Conservation (phyloP, 2,113 vertebrate genomes). For the Engystomops pustulosus region DNA sequence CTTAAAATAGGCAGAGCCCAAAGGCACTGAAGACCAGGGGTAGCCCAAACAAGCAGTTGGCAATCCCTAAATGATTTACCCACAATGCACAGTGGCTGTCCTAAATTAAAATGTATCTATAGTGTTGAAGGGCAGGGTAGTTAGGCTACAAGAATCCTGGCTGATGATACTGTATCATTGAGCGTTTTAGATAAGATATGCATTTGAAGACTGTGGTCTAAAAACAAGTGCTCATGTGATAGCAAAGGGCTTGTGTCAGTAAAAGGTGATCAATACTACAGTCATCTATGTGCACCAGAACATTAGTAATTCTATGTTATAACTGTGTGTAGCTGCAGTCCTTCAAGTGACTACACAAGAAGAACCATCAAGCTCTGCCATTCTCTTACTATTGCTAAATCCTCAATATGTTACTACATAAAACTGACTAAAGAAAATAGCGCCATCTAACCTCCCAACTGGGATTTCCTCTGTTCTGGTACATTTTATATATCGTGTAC, state of each 20-base stretch:
- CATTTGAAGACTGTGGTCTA: too few species aligned
- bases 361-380: neutral
- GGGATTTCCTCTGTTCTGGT: neutral
- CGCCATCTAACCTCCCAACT: neutral
- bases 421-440: neutral
- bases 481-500: neutral
- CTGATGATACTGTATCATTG: neutral
- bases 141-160: neutral
- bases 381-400: neutral
- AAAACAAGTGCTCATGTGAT: too few species aligned
- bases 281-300: neutral
- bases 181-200: too few species aligned
- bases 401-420: neutral
- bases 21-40: neutral
- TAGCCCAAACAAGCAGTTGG: constrained; percentile 36
- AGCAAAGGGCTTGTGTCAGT: neutral
- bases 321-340: neutral
- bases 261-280: neutral
- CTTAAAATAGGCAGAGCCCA: constrained; percentile 53
- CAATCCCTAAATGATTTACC: constrained; percentile 26
- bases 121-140: neutral
- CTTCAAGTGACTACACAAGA: neutral
- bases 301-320: neutral
- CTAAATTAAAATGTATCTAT: constrained; percentile 24
- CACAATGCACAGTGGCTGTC: constrained; percentile 27